Base-by-base conservation (phyloP, 2,797 vertebrate species). In the Galago senegalensis region DNA sequence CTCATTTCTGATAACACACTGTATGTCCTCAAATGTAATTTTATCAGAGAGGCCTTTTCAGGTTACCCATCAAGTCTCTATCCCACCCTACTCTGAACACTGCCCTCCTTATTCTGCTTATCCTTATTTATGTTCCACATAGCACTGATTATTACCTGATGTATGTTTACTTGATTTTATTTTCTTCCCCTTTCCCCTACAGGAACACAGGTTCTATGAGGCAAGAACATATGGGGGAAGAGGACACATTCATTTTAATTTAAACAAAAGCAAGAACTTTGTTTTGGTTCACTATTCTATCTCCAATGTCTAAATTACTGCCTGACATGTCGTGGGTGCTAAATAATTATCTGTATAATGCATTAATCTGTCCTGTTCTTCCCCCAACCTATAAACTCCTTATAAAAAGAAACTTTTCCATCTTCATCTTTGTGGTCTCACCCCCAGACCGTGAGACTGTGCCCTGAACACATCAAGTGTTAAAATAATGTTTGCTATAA, bases 21-120 rank as follows among this genome's bases (percentile, higher is more conserved):
- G 34, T 94, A 85, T 81, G 27, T 96, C 34, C 43, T 96, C 63
- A 77, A 94, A 90, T 61, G 37, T 83, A 87, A 93, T 72, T 23
- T 89, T 89, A 82, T 31, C 43, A 82, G 72, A 86, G 31, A 77
- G 76, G n/a, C 43, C 31, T 88, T 89, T 23, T 37, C 46, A 86
- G 73, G 76, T 14, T n/a, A 76, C 10, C 43, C 16, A 89, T 18
- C 21, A 89, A 94, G 56, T 29, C 60, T 85, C 69, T 20, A 87
- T 7, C 63, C 31, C 7, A 46, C 37, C 5, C 43, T 67, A 72
- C 11, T 20, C 46, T 88, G 46, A 49, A 13, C 75, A 72, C 43
- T 82, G 56, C 14, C 43, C 18, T 82, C 46, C 60, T 63, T 82
- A 72, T 43, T 63, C 7, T 58, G 56, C 18, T 95, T 83, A 91